phyloP scores from a whole-genome alignment of 2,888 invertebrate genomes.

The Pharmacophagus antenor region DNA sequence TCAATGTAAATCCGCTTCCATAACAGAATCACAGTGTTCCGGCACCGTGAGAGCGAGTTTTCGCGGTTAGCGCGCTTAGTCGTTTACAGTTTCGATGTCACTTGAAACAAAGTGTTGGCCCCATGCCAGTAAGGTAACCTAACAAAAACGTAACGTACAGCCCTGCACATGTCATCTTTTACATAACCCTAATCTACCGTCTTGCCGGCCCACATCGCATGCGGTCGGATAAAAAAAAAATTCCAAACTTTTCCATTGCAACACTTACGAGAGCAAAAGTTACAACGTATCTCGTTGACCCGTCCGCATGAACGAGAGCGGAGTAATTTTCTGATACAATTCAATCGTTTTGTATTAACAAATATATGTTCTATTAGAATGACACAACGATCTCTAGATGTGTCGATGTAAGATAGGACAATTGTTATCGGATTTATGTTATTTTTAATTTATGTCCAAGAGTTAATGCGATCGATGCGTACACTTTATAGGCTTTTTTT shows the following conservation, averaged over 20 bases:
- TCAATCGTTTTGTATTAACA: background rate
- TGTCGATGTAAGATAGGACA: background rate
- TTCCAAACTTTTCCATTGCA: conserved; percentile 17
- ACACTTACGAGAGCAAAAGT: conserved; percentile 2
- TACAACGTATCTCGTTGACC: background rate
- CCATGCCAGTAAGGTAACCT: too few species aligned
- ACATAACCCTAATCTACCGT: conserved; percentile 13
- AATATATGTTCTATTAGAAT: background rate
- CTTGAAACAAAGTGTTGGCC: too few species aligned
- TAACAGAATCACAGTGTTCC: too few species aligned
- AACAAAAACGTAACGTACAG: too few species aligned
- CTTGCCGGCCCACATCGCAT: conserved; percentile 4
- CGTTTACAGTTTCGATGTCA: too few species aligned
- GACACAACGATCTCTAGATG: background rate
- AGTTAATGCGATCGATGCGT: too few species aligned
- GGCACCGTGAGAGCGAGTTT: too few species aligned
- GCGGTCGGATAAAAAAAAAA: conserved; percentile 13
- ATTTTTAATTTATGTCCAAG: too few species aligned
- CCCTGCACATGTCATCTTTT: conserved; percentile 7
- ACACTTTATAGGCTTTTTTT: too few species aligned
- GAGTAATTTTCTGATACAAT: background rate
- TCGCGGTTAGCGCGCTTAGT: too few species aligned
- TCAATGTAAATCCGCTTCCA: too few species aligned
- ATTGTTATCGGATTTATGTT: too few species aligned
- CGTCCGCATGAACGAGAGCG: background rate